phyloP scores from a whole-genome alignment of 2,797 vertebrate species.

The Acomys russatus region DNA sequence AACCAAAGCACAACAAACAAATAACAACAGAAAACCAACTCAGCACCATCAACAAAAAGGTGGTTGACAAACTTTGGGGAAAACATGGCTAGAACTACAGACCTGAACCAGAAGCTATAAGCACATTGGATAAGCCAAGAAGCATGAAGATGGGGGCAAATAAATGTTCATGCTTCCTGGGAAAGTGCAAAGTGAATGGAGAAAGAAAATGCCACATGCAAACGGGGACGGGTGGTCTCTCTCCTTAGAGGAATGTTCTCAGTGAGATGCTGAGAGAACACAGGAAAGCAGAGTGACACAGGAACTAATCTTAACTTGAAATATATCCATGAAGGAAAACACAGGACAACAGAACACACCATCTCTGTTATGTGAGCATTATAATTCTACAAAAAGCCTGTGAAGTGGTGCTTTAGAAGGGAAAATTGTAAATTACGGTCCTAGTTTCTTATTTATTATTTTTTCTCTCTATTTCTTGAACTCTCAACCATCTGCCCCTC shows the following conservation, averaged over 20 bases:
- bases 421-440: not conserved
- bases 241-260: accelerated
- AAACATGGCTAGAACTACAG: not conserved
- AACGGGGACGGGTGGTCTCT: accelerated
- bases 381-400: not conserved
- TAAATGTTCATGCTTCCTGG: not conserved
- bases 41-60: not conserved
- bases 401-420: not conserved
- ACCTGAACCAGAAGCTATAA: not conserved
- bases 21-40: not conserved
- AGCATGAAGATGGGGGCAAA: not conserved
- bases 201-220: not conserved
- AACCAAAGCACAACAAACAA: not conserved
- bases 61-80: not conserved
- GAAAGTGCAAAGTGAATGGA: not conserved
- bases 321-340: not conserved
- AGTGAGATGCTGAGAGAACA: accelerated
- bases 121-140: not conserved
- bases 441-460: not conserved
- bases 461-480: not conserved
- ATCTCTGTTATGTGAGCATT: not conserved
- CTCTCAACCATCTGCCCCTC: not conserved
- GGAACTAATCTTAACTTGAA: not conserved
- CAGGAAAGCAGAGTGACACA: accelerated
- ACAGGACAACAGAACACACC: not conserved